Conservation (phyloP, 2,888 invertebrate genomes). For the Branchellion lobata region DNA sequence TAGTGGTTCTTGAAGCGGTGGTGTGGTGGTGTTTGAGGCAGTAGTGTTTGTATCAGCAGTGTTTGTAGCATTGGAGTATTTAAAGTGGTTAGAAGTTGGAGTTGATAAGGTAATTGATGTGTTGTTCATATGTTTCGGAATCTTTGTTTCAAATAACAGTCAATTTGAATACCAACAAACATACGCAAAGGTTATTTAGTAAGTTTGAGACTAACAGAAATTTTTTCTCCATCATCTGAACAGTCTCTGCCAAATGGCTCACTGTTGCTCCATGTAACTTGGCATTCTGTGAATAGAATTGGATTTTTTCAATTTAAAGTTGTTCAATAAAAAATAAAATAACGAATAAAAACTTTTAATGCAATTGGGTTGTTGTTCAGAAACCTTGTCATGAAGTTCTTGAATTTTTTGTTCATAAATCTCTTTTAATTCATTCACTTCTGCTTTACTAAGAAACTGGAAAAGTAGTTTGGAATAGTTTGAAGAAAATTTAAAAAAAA, state of each 20-base stretch:
- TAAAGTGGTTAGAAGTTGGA: too few relatives aligned
- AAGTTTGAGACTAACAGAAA: constrained; percentile 6
- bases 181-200: neutral
- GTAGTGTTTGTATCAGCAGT: too few relatives aligned
- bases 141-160: too few relatives aligned
- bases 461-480: too few relatives aligned
- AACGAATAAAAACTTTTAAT: too few relatives aligned
- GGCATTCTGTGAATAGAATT: constrained; percentile 22
- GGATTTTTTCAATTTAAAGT: too few relatives aligned
- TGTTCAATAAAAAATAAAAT: too few relatives aligned
- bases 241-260: neutral
- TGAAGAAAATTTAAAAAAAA: too few relatives aligned
- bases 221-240: constrained; percentile 25
- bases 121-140: too few relatives aligned
- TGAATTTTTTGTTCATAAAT: constrained; percentile 24
- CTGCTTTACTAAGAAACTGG: constrained; percentile 30
- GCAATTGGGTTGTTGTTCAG: neutral
- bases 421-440: constrained; percentile 17
- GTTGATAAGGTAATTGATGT: too few relatives aligned
- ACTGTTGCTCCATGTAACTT: constrained; percentile 26
- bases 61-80: too few relatives aligned
- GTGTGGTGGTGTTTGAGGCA: neutral
- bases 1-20: neutral
- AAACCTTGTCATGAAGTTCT: constrained; percentile 11
- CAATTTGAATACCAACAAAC: too few relatives aligned